phyloP scores from a whole-genome alignment of 2,888 invertebrate genomes.

The Hydraecia micacea region DNA sequence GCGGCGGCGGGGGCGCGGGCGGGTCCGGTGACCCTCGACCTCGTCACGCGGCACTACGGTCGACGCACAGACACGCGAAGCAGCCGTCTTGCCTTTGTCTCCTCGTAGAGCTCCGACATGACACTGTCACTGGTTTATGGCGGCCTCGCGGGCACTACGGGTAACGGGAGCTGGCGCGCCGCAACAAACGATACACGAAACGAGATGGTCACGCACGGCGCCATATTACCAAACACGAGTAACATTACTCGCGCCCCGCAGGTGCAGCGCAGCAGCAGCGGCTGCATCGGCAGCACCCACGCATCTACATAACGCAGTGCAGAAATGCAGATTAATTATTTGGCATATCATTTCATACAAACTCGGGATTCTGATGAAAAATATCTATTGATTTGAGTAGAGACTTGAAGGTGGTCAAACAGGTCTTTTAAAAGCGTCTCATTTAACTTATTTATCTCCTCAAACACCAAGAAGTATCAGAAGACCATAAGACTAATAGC shows the following conservation, averaged over 20 bases:
- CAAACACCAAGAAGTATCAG: too few species aligned
- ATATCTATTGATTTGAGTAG: not conserved
- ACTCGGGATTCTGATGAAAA: not conserved
- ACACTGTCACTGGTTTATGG: not conserved
- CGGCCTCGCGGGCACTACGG: not conserved
- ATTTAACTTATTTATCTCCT: too few species aligned
- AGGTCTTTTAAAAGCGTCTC: too few species aligned
- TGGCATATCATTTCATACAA: not conserved
- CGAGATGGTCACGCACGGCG: conserved; percentile 12
- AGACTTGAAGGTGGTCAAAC: not conserved
- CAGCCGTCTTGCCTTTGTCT: conserved; percentile 20
- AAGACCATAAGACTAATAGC: too few species aligned
- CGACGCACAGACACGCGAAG: not conserved
- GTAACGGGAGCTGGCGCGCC: not conserved
- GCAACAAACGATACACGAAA: not conserved
- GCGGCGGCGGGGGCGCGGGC: not conserved
- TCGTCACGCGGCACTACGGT: not conserved
- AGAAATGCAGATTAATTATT: not conserved
- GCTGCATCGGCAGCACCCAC: not conserved
- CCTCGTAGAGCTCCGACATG: conserved; percentile 18
- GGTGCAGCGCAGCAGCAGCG: not conserved
- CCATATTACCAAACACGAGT: not conserved
- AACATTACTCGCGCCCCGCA: too few species aligned
- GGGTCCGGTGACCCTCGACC: not conserved
- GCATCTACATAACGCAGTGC: not conserved